Base-by-base conservation (phyloP, 2,113 vertebrate genomes). In the Rhizomys pruinosus region DNA sequence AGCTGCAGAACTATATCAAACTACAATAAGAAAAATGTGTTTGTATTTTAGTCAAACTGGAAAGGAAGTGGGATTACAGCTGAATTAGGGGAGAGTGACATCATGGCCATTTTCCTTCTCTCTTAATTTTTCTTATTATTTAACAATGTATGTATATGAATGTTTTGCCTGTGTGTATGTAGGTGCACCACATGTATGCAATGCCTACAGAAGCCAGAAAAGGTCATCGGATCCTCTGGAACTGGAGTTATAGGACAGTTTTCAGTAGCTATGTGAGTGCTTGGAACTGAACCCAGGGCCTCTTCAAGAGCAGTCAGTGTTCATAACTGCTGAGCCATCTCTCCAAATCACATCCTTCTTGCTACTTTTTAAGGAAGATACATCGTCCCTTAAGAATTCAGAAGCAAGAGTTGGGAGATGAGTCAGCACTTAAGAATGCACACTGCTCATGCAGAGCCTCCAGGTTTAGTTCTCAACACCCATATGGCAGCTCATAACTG, bases 361-460 rank as follows among this genome's bases (percentile, higher is more conserved):
- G 47, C 66, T 72, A 64, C 4, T 59, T 57, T 68, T 52, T 57
- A 64, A 84, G 44, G 27, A 81, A 90, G 92, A 82, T 3, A 17
- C 12, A 73, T 69, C 6, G 9, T 93, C 20, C 90, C 57, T 44
- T 84, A 77, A 93, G 86, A 95, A 47, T 44, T 84, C 12, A 91
- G 87, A 89, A 91, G 34, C 39, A 82, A 39, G 17, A 27, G 27
- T 17, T 32, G 42, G 44, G 17, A 82, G 9, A 64, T 44, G 25
- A 4, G 7, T 82, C 5, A 82, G 32, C 17, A 44, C 5, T 44
- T 64, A 64, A 64, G 5, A 16, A 39, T 20, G 3, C 16, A 64
- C 44, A 17, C 59, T 44, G 9, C 16, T 82, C 39, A 44, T 44
- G 25, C 59, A 82, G 64, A 82, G 37, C 15, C 42, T 16, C 59